Base-by-base conservation (phyloP, 2,888 invertebrate genomes). In the Emmelina monodactyla region DNA sequence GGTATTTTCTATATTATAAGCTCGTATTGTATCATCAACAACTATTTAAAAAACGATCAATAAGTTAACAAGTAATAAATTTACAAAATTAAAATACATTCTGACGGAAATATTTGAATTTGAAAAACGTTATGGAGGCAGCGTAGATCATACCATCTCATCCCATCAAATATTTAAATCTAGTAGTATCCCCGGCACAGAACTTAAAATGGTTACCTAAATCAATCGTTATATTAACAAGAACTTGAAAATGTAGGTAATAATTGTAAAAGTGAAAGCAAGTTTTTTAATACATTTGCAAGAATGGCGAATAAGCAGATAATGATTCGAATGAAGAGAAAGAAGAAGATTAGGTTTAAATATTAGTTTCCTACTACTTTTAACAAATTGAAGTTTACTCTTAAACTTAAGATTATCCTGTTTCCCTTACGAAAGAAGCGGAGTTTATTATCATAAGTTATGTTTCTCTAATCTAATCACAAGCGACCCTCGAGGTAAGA, bases 1-100 rank as follows among this genome's bases (percentile, higher is more conserved):
- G 25, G 25, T 7, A 54, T 63, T 66, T 56, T 62, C 63, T 68
- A 71, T 68, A 63, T 60, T 62, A 66, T 75, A 78, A 78, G 78
- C 78, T 78, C 75, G 58, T 71, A 58, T 12, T 12, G 42, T 51
- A 51, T 44, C 40, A 42, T 45, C 45, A 25, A 10, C 5, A 9
- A 19, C 9, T 10, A n/a, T n/a, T n/a, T n/a, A n/a, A n/a, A n/a
- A n/a, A n/a, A n/a, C n/a, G n/a, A n/a, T n/a, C 10, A 11, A 11
- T 16, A 28, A 16, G 34, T 34, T 34, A 45, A 45, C 37, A 39
- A 40, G 32, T 33, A 14, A 34, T 39, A 34, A 34, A 39, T 35
- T 33, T 34, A n/a, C n/a, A n/a, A n/a, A n/a, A n/a, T n/a, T n/a
- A n/a, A n/a, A n/a, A n/a, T n/a, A n/a, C n/a, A n/a, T n/a, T n/a